Evolutionary conservation across 1,140 invertebrate genomes (phyloP).

Genomic region (Hyles vespertilio): DNA sequence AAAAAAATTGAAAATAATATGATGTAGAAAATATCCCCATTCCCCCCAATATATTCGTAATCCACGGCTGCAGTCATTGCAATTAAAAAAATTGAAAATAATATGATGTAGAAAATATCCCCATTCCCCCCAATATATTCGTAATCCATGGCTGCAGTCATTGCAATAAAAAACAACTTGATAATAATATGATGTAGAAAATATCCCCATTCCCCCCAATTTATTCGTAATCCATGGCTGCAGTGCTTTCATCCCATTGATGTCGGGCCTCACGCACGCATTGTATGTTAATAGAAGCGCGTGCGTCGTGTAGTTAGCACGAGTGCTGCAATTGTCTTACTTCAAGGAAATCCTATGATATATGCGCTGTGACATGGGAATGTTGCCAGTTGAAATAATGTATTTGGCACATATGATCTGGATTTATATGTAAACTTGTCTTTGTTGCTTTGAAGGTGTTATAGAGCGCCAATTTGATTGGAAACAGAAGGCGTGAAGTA

Average conservation of each 20-base stretch:
- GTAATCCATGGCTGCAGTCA: slow-evolving; percentile 12
- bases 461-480: too few relatives aligned
- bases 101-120: too few relatives aligned
- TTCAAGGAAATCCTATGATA: slow-evolving; percentile 8
- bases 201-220: too few relatives aligned
- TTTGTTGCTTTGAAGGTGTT: too few relatives aligned
- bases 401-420: not conserved
- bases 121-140: not conserved
- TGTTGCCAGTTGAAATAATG: not conserved
- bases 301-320: slow-evolving; percentile 37
- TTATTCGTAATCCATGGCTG: slow-evolving; percentile 6
- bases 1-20: too few relatives aligned
- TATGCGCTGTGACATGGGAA: not conserved
- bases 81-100: too few relatives aligned
- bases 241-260: slow-evolving; percentile 34
- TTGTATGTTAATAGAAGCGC: slow-evolving; percentile 62
- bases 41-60: not conserved
- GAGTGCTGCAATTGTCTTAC: slow-evolving; percentile 10
- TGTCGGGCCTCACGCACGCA: slow-evolving; percentile 49
- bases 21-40: too few relatives aligned
- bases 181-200: too few relatives aligned
- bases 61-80: slow-evolving; percentile 16
- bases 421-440: too few relatives aligned
- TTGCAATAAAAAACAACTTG: slow-evolving; percentile 1
- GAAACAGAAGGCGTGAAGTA: too few relatives aligned